phyloP scores from a whole-genome alignment of 2,797 vertebrate genomes.

The Bradypodion ventrale region DNA sequence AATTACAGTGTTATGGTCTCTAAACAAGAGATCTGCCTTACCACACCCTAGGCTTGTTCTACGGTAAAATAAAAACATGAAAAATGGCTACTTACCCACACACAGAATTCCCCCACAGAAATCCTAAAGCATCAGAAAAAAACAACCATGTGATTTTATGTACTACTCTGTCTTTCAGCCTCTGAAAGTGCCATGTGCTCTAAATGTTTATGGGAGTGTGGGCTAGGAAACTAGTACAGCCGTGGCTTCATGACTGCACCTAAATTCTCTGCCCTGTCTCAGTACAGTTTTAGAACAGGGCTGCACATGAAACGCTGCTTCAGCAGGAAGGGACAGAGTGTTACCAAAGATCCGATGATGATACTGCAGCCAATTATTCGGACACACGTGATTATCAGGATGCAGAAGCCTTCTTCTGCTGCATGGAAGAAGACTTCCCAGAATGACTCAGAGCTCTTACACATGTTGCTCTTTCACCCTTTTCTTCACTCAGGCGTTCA shows the following conservation, averaged over 20 bases:
- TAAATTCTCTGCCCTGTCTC: not conserved
- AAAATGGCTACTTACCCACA: not conserved
- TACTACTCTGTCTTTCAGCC: not conserved
- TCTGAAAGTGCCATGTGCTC: conserved; percentile 1
- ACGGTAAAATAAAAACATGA: not conserved
- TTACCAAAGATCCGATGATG: conserved; percentile 19
- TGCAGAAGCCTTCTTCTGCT: conserved; percentile 27
- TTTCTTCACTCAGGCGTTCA: conserved; percentile 29
- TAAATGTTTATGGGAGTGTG: not conserved
- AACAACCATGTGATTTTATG: not conserved
- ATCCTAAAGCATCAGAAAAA: not conserved
- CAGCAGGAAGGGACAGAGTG: not conserved
- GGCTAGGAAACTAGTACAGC: not conserved
- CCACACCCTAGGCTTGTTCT: too few species aligned
- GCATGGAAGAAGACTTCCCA: conserved; percentile 24
- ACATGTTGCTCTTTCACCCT: not conserved
- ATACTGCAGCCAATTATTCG: conserved; percentile 38
- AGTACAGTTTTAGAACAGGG: not conserved
- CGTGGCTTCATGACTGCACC: not conserved
- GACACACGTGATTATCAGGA: conserved; percentile 8
- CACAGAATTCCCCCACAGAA: not conserved
- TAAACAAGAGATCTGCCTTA: not conserved
- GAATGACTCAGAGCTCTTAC: conserved; percentile 34
- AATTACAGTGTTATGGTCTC: not conserved
- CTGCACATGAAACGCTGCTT: not conserved